phyloP scores from a whole-genome alignment of 2,888 invertebrate species.

The Philereme vetulata region DNA sequence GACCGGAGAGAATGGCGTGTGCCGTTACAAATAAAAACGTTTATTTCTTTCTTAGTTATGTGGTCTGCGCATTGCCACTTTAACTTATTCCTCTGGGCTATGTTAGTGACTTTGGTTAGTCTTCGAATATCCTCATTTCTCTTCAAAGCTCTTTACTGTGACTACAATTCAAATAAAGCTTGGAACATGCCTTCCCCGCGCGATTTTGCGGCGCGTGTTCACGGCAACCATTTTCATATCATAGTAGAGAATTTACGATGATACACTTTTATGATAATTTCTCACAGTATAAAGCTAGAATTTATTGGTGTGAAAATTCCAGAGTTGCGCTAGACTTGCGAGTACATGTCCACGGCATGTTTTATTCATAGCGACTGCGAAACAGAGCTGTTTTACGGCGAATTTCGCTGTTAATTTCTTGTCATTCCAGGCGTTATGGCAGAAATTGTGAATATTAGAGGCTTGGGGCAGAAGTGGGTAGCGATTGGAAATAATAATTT shows the following conservation, averaged over 20 bases:
- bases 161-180: too few relatives aligned
- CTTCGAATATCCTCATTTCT: too few relatives aligned
- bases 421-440: constrained; percentile 43
- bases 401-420: constrained; percentile 54
- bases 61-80: too few relatives aligned
- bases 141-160: too few relatives aligned
- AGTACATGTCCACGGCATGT: constrained; percentile 42
- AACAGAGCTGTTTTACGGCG: constrained; percentile 24
- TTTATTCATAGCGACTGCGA: constrained; percentile 50
- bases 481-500: constrained; percentile 5
- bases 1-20: too few relatives aligned
- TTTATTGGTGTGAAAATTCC: constrained; percentile 36
- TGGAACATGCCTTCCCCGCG: too few relatives aligned
- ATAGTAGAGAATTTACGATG: constrained; percentile 24
- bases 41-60: too few relatives aligned
- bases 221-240: constrained; percentile 23
- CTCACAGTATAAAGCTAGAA: constrained; percentile 31
- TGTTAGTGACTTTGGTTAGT: too few relatives aligned
- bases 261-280: constrained; percentile 32
- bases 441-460: constrained; percentile 18
- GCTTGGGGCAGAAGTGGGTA: constrained; percentile 1
- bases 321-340: constrained; percentile 33
- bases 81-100: too few relatives aligned
- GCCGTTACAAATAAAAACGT: too few relatives aligned
- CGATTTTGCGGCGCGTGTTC: constrained; percentile 7